phyloP scores from a whole-genome alignment of 2,888 invertebrate species.

The Nebria brevicollis region DNA sequence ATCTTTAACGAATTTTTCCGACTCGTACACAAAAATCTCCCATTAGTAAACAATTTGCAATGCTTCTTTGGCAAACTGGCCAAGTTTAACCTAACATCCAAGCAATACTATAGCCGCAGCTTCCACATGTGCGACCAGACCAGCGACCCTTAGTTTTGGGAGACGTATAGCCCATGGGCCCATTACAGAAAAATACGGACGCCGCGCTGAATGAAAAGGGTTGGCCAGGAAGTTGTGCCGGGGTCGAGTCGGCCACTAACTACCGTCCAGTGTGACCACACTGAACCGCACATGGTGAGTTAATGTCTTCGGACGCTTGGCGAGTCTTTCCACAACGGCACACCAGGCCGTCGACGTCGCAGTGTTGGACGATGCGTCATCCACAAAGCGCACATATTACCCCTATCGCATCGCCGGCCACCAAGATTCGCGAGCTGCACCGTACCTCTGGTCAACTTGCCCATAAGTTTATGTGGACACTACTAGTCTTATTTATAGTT shows the following conservation, averaged over 20 bases:
- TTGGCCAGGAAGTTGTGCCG: conserved; percentile 15
- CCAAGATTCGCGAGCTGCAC: conserved; percentile 2
- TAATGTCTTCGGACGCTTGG: conserved; percentile 37
- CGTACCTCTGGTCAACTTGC: conserved; percentile 3
- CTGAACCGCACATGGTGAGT: conserved; percentile 35
- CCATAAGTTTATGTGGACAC: conserved; percentile 17
- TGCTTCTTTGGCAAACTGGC: conserved; percentile 20
- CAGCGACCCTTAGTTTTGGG: conserved; percentile 9
- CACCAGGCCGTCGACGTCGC: conserved; percentile 24
- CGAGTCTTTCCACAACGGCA: conserved; percentile 19
- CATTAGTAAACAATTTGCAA: conserved; percentile 44
- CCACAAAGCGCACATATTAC: conserved; percentile 20
- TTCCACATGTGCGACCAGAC: conserved; percentile 34
- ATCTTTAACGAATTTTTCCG: background rate
- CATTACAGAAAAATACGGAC: conserved; percentile 58
- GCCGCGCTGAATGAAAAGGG: conserved; percentile 53
- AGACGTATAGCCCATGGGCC: conserved; percentile 48
- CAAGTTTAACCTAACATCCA: background rate
- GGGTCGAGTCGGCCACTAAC: conserved; percentile 30
- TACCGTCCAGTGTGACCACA: conserved; percentile 24
- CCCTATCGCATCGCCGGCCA: conserved; percentile 22
- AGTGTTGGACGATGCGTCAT: conserved; percentile 15
- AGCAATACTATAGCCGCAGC: conserved; percentile 25
- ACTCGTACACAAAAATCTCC: conserved; percentile 20
- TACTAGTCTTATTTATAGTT: conserved; percentile 40